Conservation (phyloP, 2,797 vertebrate genomes). For the Sebastes cheni region DNA sequence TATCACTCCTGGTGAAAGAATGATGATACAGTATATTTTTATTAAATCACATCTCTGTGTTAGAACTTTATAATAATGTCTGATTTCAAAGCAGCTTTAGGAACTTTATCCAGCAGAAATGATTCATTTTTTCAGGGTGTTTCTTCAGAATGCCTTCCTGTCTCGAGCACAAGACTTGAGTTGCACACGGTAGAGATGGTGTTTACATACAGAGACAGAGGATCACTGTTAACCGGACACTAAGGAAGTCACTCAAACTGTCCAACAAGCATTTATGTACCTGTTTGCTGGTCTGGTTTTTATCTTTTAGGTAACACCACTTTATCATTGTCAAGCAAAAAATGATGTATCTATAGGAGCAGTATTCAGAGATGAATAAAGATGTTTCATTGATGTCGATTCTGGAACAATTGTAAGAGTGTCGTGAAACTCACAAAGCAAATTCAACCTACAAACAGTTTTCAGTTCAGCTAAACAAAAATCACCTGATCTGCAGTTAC, state of each 20-base stretch:
- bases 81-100: constrained; percentile 27
- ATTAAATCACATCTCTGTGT: constrained; percentile 15
- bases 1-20: constrained; percentile 10
- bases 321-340: not conserved
- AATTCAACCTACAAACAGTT: not conserved
- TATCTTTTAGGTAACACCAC: not conserved
- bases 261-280: constrained; percentile 4
- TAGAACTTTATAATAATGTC: constrained; percentile 18
- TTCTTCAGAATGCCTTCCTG: constrained; percentile 46
- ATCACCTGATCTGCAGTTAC: not conserved
- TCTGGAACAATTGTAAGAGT: not conserved
- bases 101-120: constrained; percentile 4
- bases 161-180: constrained; percentile 18
- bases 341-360: not conserved
- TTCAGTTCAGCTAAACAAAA: not conserved
- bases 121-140: constrained; percentile 24
- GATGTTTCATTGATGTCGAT: not conserved
- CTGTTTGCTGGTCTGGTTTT: not conserved
- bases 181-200: not conserved
- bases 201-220: constrained; percentile 47
- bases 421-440: not conserved
- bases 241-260: constrained; percentile 31
- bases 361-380: constrained; percentile 37
- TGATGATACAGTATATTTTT: constrained; percentile 34
- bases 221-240: constrained; percentile 34